phyloP scores from a whole-genome alignment of 2,797 vertebrate genomes.

The Platyrinchus mystaceus region DNA sequence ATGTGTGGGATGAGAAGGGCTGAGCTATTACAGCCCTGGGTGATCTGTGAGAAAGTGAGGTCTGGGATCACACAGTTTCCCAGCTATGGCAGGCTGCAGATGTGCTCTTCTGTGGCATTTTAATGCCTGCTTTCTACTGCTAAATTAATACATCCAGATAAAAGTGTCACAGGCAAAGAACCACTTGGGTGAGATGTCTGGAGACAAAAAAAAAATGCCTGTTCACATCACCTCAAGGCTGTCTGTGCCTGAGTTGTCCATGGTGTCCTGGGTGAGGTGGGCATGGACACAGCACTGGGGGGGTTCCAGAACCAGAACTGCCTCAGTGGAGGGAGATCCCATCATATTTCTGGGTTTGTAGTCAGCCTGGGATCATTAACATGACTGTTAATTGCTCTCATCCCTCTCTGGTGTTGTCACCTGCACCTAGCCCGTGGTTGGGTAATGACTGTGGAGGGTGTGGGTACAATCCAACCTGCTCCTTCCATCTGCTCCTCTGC shows the following conservation, averaged over 20 bases:
- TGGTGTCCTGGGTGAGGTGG: no score
- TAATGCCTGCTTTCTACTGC: not conserved
- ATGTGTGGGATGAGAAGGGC: not conserved
- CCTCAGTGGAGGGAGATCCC: not conserved
- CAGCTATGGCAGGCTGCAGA: not conserved
- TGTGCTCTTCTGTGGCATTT: not conserved
- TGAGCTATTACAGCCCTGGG: not conserved
- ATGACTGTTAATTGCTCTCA: not conserved
- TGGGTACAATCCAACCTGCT: not conserved
- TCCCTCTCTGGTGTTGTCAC: not conserved
- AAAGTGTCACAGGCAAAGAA: not conserved
- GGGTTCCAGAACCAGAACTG: not conserved
- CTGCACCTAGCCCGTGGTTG: not conserved
- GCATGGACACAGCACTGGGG: no score
- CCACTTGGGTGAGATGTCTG: not conserved
- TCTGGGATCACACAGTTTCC: not conserved
- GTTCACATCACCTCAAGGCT: not conserved
- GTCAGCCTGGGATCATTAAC: not conserved
- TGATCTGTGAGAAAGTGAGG: not conserved
- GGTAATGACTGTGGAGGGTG: not conserved
- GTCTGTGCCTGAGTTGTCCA: not conserved
- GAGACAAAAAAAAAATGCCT: not conserved
- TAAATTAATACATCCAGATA: not conserved
- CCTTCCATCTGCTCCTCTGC: conserved; percentile 6
- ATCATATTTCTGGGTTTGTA: not conserved